Conservation (phyloP, 1,140 invertebrate genomes). For the Neodiprion lecontei region DNA sequence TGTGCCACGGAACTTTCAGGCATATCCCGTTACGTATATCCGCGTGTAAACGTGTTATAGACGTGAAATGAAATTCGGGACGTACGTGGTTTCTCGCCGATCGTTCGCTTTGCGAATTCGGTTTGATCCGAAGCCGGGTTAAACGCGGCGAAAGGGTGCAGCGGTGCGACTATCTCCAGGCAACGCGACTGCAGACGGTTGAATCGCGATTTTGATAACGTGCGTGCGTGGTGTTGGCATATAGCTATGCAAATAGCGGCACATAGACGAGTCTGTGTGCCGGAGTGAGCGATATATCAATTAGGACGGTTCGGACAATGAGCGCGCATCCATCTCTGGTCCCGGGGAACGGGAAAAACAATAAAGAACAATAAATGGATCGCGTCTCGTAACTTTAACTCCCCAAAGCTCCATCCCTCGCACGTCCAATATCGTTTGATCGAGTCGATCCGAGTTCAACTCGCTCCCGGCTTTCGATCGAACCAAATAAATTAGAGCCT, state of each 20-base stretch:
- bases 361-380: constrained; percentile 17
- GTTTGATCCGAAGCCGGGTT: no score
- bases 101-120: no score
- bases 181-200: no score
- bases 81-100: no score
- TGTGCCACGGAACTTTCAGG: no score
- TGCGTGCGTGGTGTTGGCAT: no score
- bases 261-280: not conserved
- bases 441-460: not conserved
- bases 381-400: constrained; percentile 11
- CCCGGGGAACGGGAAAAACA: not conserved
- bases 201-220: not conserved
- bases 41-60: no score
- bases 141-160: no score
- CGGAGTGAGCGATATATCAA: not conserved
- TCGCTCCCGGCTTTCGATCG: not conserved
- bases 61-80: no score
- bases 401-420: not conserved
- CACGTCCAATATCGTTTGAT: constrained; percentile 12
- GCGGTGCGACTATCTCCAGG: no score
- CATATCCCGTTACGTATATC: no score
- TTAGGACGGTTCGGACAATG: constrained; percentile 9
- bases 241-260: not conserved
- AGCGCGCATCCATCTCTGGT: constrained; percentile 6
- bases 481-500: not conserved